Evolutionary conservation across 2,113 vertebrate species (phyloP).

Genomic region (Solea solea): DNA sequence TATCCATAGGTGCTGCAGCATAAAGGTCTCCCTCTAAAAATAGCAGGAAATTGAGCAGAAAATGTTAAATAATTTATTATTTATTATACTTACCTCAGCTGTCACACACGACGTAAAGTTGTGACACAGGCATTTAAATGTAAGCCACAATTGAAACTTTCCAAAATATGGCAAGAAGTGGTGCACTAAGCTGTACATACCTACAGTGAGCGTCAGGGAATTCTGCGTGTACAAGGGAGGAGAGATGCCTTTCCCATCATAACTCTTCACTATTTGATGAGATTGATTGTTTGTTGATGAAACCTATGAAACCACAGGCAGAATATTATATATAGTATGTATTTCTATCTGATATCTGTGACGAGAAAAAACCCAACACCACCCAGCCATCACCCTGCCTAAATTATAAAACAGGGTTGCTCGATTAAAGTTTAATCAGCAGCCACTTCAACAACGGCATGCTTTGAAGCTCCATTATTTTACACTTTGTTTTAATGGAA

Average conservation of each 20-base stretch:
- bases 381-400: background rate
- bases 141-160: conserved; percentile 16
- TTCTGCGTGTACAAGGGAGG: conserved; percentile 73
- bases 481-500: background rate
- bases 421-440: conserved; percentile 33
- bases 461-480: background rate
- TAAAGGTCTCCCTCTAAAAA: conserved; percentile 80
- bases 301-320: conserved; percentile 40
- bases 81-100: background rate
- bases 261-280: conserved; percentile 24
- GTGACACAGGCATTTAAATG: conserved; percentile 20
- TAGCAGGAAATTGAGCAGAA: background rate
- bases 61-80: conserved; percentile 15
- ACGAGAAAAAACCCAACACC: background rate
- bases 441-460: background rate
- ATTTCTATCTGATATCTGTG: background rate
- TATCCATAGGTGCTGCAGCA: conserved; percentile 73
- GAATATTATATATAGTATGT: background rate
- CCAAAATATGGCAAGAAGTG: background rate
- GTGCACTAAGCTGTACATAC: conserved; percentile 55
- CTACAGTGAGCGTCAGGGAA: conserved; percentile 72
- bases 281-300: conserved; percentile 50
- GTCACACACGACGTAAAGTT: background rate
- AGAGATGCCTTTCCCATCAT: conserved; percentile 72
- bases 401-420: conserved; percentile 1